Percentiles rank a stretch among this genome's conserved stretches.
Evolutionary conservation across 2,888 invertebrate species (phyloP).

Genomic region (Limnephilus rhombicus): DNA sequence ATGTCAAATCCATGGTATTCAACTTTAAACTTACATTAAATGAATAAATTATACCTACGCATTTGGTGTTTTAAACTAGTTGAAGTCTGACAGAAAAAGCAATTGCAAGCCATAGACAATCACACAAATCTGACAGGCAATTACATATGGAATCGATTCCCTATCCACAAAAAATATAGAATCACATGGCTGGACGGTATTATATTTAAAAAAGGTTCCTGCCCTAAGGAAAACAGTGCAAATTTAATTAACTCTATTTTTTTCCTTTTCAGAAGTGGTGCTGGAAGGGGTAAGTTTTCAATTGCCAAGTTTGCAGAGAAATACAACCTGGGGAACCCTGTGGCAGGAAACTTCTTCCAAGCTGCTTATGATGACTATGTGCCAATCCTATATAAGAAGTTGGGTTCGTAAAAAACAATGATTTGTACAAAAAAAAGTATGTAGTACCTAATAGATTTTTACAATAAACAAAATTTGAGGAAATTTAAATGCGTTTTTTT

Average conservation of each 20-base stretch:
- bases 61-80: no score
- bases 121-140: no score
- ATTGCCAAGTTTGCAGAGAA: conserved; percentile 71
- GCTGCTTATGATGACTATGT: conserved; percentile 73
- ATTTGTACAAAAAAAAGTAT: no score
- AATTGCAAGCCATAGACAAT: no score
- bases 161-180: no score
- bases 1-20: no score
- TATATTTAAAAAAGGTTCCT: neutral
- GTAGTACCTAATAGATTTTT: neutral
- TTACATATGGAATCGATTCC: no score
- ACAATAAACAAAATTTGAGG: neutral
- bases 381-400: conserved; percentile 71
- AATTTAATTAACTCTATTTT: neutral
- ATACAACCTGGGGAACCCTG: conserved; percentile 71
- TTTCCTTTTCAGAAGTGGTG: conserved; percentile 71
- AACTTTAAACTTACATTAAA: no score
- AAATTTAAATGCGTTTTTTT: neutral
- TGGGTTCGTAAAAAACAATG: conserved; percentile 66
- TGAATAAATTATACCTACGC: no score
- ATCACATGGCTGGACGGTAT: no score
- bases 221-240: neutral
- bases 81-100: no score
- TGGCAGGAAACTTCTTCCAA: conserved; percentile 71
- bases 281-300: conserved; percentile 72